These are phyloP conservation scores for Macrophya alboannulata DNA, from an alignment of 2,888 invertebrate genomes.

Conservation along the genomic window DNA sequence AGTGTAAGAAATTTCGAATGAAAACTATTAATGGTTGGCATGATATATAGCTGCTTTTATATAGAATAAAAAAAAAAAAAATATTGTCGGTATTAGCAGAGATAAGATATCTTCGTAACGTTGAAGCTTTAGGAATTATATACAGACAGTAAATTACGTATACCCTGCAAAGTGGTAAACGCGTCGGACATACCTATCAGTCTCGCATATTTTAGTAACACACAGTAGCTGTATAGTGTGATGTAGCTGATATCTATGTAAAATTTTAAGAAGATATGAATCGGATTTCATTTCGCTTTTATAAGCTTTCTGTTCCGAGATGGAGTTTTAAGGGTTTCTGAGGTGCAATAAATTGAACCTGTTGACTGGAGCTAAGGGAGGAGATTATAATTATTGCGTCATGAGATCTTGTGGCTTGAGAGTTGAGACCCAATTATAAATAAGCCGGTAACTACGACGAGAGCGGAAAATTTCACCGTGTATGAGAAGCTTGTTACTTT, in stretches of 20 bases:
- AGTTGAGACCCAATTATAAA: slow-evolving; percentile 69
- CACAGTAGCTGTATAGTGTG: neutral
- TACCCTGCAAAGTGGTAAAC: neutral
- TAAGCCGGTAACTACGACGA: slow-evolving; percentile 16
- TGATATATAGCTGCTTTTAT: neutral
- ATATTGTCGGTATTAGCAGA: neutral
- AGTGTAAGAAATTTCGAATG: neutral
- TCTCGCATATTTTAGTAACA: neutral
- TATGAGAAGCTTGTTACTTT: slow-evolving; percentile 20
- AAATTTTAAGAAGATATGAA: neutral
- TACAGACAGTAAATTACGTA: slow-evolving; percentile 5
- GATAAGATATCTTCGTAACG: slow-evolving; percentile 1
- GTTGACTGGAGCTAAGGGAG: slow-evolving; percentile 42
- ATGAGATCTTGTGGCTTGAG: slow-evolving; percentile 64
- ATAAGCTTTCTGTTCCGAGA: neutral
- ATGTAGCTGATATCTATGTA: neutral
- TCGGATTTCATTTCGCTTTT: neutral
- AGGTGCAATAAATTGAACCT: slow-evolving; percentile 33
- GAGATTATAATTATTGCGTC: slow-evolving; percentile 44
- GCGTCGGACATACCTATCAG: neutral
- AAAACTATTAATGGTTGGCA: neutral
- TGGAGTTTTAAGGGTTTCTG: slow-evolving; percentile 30
- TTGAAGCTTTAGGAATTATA: slow-evolving; percentile 10
- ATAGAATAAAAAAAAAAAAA: neutral
- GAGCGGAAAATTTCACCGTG: slow-evolving; percentile 9